Conservation (phyloP, 2,888 invertebrate species). For the Glaucopsyche alexis region DNA sequence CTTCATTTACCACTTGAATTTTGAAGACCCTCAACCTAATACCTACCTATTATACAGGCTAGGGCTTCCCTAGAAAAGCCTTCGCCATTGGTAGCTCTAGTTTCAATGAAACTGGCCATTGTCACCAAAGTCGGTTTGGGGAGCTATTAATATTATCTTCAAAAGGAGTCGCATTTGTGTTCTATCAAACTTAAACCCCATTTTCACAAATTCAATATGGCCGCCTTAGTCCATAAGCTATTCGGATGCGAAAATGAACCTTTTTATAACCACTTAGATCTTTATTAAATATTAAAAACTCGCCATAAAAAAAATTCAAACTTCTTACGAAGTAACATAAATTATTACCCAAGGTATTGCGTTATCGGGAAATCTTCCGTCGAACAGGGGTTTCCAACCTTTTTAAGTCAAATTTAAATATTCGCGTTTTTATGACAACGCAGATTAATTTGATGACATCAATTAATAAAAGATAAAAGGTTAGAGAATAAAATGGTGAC, state of each 20-base stretch:
- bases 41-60: too few species aligned
- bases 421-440: neutral
- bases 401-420: constrained; percentile 4
- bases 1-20: too few species aligned
- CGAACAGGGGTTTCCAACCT: constrained; percentile 7
- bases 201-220: neutral
- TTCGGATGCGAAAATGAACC: neutral
- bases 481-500: neutral
- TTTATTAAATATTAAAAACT: constrained; percentile 37
- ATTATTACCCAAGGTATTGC: constrained; percentile 40
- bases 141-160: too few species aligned
- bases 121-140: too few species aligned
- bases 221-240: neutral
- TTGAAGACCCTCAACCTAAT: too few species aligned
- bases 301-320: constrained; percentile 35
- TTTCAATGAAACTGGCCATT: too few species aligned
- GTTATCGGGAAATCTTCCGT: constrained; percentile 40
- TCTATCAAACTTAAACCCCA: neutral
- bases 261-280: constrained; percentile 18
- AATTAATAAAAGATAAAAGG: constrained; percentile 17
- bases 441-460: constrained; percentile 17
- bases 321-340: constrained; percentile 41
- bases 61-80: too few species aligned
- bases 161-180: too few species aligned
- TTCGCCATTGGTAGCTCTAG: too few species aligned